Base-by-base conservation (phyloP, 2,797 vertebrate species). In the Anguilla pacifica region DNA sequence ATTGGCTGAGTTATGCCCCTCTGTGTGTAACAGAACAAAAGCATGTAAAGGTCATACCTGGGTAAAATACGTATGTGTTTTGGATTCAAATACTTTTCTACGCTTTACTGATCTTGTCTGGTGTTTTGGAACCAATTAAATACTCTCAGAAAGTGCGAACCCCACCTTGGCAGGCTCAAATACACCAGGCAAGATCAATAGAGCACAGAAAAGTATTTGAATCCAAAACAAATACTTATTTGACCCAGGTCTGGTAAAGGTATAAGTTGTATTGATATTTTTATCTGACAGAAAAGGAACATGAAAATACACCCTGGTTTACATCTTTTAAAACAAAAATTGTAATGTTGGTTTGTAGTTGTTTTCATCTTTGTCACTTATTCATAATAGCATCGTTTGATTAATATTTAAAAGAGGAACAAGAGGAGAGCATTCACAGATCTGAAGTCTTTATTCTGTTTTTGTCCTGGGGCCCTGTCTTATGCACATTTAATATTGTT, bases 381-480 rank as follows among this genome's bases (percentile, higher is more conserved):
- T 74, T 74, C 31, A 43, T 43, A 43, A 43, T 39, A 5, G 13
- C 70, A 22, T 79, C 25, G 22, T n/a, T 82, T 82, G 43, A 46
- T 81, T 51, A 25, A 51, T 49, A 35, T 15, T 25, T 51, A 49
- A 25, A 49, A n/a, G 22, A 25, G 43, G 46, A 51, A 46, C 79
- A 77, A 77, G 74, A 77, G 74, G 39, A 22, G 19, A 43, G 74
- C 35, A 51, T n/a, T 51, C 79, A 82, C 79, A 82, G 22, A 82
- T 82, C 19, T 82, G 17, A 49, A 35, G 46, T n/a, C 79, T 82
- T 51, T 51, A n/a, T 82, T 77, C 15, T 53, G 15, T 77, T 82
- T 51, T 82, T 13, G 79, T 82, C 79, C 46, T 51, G 22, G 3
- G 79, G 79, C 11, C 25, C 46, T n/a, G 46, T 82, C 79, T 51